phyloP scores from a whole-genome alignment of 2,113 vertebrate genomes.

The Hystrix brachyura region DNA sequence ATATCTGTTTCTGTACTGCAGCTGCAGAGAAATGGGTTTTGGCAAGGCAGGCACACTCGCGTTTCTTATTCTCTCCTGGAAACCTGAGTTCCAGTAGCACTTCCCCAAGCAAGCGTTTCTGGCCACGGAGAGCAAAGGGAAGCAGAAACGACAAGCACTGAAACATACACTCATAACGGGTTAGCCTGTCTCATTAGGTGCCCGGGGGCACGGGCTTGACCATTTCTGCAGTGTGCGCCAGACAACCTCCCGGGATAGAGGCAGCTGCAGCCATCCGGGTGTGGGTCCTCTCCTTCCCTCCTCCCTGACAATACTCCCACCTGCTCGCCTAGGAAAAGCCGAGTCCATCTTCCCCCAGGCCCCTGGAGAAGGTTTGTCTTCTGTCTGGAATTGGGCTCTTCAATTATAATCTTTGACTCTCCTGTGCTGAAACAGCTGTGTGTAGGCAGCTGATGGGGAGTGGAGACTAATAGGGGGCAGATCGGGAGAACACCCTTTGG shows the following conservation, averaged over 20 bases:
- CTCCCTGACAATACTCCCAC: not conserved
- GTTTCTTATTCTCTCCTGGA: conserved; percentile 65
- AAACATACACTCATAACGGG: conserved; percentile 70
- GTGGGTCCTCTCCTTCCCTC: not conserved
- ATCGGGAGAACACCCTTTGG: not conserved
- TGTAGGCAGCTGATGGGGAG: not conserved
- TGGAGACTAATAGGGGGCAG: not conserved
- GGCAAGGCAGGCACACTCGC: not conserved
- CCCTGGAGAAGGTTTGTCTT: not conserved
- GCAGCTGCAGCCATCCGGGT: not conserved
- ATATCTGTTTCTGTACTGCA: conserved; percentile 72
- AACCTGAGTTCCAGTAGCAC: conserved; percentile 43
- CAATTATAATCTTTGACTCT: not conserved
- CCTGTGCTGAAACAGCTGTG: not conserved
- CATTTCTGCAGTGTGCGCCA: not conserved
- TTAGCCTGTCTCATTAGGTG: not conserved
- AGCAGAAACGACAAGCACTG: conserved; percentile 34
- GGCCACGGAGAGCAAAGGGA: not conserved
- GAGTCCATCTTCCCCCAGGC: not conserved
- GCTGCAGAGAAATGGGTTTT: conserved; percentile 82
- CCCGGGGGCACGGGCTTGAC: not conserved
- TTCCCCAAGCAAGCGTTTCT: conserved; percentile 67
- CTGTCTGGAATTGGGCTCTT: not conserved
- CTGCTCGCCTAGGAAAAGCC: conserved; percentile 2
- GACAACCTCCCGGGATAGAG: not conserved